These are phyloP conservation scores for Sorex maritimensis DNA, from an alignment of 2,797 vertebrate genomes.

Conservation along the genomic window DNA sequence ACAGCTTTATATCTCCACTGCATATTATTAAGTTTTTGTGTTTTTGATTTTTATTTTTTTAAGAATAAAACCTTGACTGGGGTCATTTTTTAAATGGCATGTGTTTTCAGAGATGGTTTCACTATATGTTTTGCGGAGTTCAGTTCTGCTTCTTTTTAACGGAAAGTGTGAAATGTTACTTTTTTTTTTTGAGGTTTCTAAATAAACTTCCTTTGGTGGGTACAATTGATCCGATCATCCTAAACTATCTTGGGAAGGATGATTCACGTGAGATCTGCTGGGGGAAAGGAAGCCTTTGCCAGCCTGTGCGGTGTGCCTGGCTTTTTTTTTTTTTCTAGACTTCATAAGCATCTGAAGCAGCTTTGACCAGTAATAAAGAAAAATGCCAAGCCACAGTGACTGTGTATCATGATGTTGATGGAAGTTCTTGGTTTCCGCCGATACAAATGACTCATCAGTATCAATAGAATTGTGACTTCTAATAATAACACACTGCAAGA, in stretches of 20 bases:
- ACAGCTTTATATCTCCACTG: background rate
- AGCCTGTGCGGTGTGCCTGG: background rate
- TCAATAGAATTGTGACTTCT: slow-evolving; percentile 92
- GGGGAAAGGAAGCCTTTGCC: slow-evolving; percentile 45
- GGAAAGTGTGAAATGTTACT: slow-evolving; percentile 77
- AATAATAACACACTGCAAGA: slow-evolving; percentile 92
- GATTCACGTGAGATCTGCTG: slow-evolving; percentile 80
- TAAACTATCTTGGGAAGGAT: slow-evolving; percentile 47
- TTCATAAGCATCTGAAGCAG: slow-evolving; percentile 71
- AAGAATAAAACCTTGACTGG: slow-evolving; percentile 24
- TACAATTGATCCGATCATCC: slow-evolving; percentile 61
- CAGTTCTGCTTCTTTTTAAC: slow-evolving; percentile 77
- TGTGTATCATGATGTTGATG: slow-evolving; percentile 90
- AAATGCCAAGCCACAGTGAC: slow-evolving; percentile 87
- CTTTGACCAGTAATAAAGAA: slow-evolving; percentile 90
- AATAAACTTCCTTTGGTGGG: slow-evolving; percentile 76
- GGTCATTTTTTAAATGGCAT: slow-evolving; percentile 46
- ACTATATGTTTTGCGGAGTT: slow-evolving; percentile 79
- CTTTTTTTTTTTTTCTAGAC: slow-evolving; percentile 80
- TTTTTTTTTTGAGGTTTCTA: slow-evolving; percentile 78
- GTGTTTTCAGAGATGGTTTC: slow-evolving; percentile 82
- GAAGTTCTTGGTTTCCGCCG: slow-evolving; percentile 92
- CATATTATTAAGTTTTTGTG: slow-evolving; percentile 42
- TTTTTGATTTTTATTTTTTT: background rate
- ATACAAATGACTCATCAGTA: slow-evolving; percentile 94